Base-by-base conservation (phyloP, 1,140 invertebrate genomes). In the Campodea augens region DNA sequence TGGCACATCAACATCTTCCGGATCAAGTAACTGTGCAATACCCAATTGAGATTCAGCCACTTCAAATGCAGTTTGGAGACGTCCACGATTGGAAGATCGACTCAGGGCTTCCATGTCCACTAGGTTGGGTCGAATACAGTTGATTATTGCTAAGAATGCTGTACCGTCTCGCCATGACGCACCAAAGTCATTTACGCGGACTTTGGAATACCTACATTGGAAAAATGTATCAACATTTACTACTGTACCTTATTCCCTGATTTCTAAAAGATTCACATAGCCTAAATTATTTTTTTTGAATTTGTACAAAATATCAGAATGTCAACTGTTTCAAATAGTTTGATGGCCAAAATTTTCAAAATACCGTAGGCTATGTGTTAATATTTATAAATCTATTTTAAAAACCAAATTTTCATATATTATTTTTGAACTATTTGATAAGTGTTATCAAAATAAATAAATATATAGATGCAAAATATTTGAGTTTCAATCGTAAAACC, bases 1-100 rank as follows among this genome's bases (percentile, higher is more conserved):
- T 13, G 85, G 78, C 12, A 96, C 90, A 66, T 98, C 90, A 22
- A 99, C 89, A 67, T 99, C 95, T 70, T 93, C 90, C 23, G 91
- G 78, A 63, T 97, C 91, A 20, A 97, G 65, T 10, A 97, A 67
- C 53, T 81, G 72, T n/a, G 88, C 78, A 52, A 98, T 95, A 38
- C 89, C 90, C 15, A 98, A 65, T 57, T 96, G 81, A 40, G 66
- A 70, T 64, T 97, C 89, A 29, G 95, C 95, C 12, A 92, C 76
- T 55, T 81, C 75, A 63, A 98, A 98, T 21, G 93, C 93, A 29
- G 85, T 83, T 59, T 96, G 85, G 37, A 98, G 64, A 48, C 92
- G 75, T 46, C 77, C 72, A 54, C 73, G 69, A 58, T 91, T 92
- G 2, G 77, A 74, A 48, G 75, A 73, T 50, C 80, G 72, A 53